Evolutionary conservation across 2,797 vertebrate species (phyloP).

Genomic region (Macrochelys suwanniensis): DNA sequence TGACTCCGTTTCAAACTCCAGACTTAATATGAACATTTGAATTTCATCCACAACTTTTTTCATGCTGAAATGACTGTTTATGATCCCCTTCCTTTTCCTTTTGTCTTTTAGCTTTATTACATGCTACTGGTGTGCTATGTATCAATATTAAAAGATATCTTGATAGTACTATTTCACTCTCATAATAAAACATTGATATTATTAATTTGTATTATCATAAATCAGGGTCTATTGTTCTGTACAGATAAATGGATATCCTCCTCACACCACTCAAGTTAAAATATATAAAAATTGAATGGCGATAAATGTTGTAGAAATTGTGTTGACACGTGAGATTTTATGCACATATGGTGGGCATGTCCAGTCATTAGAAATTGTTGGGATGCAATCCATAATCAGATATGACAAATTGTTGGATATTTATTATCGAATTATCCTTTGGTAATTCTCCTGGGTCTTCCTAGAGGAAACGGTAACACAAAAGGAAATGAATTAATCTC

Average conservation of each 20-base stretch:
- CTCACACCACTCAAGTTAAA: neutral
- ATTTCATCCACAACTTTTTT: conserved; percentile 3
- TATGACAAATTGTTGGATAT: neutral
- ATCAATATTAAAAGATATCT: conserved; percentile 36
- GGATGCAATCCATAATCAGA: neutral
- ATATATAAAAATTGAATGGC: neutral
- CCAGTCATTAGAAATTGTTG: neutral
- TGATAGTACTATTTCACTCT: neutral
- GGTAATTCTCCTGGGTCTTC: neutral
- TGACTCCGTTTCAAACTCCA: neutral
- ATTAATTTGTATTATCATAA: neutral
- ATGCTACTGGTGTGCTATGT: neutral
- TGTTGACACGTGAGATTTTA: neutral
- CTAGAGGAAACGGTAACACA: neutral
- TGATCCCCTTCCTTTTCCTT: conserved; percentile 23
- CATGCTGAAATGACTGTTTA: conserved; percentile 24
- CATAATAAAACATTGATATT: neutral
- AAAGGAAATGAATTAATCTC: neutral
- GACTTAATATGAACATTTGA: neutral
- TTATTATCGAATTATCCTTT: neutral
- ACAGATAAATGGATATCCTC: neutral
- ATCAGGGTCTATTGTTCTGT: neutral
- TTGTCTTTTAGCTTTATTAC: conserved; percentile 5
- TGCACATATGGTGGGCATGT: neutral
- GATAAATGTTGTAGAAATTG: neutral